These are phyloP conservation scores for Papilio demoleus DNA, from an alignment of 2,888 invertebrate genomes.

Conservation along the genomic window DNA sequence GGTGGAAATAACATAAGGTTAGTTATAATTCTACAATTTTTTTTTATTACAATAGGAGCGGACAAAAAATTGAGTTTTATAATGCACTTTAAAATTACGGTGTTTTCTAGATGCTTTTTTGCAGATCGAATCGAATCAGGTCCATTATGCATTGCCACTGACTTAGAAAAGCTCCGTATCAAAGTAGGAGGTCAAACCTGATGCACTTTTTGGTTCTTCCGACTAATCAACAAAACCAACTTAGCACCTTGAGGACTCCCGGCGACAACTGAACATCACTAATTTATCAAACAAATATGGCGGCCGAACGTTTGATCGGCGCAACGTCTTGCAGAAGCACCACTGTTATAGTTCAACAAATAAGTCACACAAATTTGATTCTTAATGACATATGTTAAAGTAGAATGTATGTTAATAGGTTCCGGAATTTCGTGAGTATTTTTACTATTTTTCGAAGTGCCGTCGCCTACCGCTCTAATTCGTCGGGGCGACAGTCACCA, in stretches of 20 bases:
- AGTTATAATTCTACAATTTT: background rate
- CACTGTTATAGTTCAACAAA: slow-evolving; percentile 40
- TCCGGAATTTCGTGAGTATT: slow-evolving; percentile 47
- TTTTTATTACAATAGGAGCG: background rate
- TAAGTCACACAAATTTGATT: slow-evolving; percentile 45
- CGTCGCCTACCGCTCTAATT: slow-evolving; percentile 71
- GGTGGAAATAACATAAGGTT: background rate
- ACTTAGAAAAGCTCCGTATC: slow-evolving; percentile 30
- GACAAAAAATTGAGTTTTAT: background rate
- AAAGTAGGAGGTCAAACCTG: slow-evolving; percentile 55
- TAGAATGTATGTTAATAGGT: slow-evolving; percentile 33
- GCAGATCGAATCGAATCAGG: too few species aligned
- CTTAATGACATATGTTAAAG: slow-evolving; percentile 44
- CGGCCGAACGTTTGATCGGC: slow-evolving; percentile 67
- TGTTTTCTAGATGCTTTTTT: too few species aligned
- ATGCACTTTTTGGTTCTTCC: slow-evolving; percentile 53
- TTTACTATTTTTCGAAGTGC: slow-evolving; percentile 64
- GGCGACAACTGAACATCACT: slow-evolving; percentile 65
- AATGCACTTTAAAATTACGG: too few species aligned
- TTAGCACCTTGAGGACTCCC: slow-evolving; percentile 66
- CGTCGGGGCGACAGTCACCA: slow-evolving; percentile 75
- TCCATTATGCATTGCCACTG: slow-evolving; percentile 3
- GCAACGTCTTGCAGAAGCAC: slow-evolving; percentile 55
- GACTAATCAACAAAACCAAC: slow-evolving; percentile 59
- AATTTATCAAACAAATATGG: slow-evolving; percentile 72